Conservation (phyloP, 2,113 vertebrate species). For the Leiothrix lutea region DNA sequence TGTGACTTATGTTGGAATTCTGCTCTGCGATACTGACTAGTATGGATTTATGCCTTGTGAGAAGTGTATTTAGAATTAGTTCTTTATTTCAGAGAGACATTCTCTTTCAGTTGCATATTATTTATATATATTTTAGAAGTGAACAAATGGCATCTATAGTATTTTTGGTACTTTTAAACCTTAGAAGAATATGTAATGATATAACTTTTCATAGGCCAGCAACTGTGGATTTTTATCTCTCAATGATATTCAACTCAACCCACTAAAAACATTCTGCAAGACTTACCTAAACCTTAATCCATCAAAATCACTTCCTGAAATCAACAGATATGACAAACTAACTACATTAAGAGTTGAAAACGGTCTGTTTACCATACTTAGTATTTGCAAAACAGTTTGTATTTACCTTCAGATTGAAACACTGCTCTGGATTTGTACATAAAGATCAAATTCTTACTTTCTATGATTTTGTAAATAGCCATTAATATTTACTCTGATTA, state of each 20-base stretch:
- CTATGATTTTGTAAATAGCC: background rate
- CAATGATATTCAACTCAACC: background rate
- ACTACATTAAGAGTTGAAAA: background rate
- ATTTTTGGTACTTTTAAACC: background rate
- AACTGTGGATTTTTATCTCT: background rate
- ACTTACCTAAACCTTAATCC: background rate
- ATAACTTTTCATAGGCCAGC: background rate
- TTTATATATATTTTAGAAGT: background rate
- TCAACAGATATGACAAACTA: background rate
- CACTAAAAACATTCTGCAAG: background rate
- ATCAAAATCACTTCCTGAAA: background rate
- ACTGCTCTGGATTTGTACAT: background rate
- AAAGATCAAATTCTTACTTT: background rate
- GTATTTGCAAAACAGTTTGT: background rate
- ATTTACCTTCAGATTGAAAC: background rate
- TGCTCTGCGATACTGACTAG: background rate
- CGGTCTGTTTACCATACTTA: background rate
- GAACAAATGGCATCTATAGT: background rate
- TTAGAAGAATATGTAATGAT: background rate
- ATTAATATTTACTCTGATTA: background rate
- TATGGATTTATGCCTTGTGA: background rate
- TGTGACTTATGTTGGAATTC: background rate
- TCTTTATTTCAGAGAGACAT: background rate
- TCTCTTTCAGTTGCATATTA: background rate
- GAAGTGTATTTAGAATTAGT: background rate